Evolutionary conservation across 2,113 vertebrate species (phyloP).

Genomic region (Neoarius graeffei): DNA sequence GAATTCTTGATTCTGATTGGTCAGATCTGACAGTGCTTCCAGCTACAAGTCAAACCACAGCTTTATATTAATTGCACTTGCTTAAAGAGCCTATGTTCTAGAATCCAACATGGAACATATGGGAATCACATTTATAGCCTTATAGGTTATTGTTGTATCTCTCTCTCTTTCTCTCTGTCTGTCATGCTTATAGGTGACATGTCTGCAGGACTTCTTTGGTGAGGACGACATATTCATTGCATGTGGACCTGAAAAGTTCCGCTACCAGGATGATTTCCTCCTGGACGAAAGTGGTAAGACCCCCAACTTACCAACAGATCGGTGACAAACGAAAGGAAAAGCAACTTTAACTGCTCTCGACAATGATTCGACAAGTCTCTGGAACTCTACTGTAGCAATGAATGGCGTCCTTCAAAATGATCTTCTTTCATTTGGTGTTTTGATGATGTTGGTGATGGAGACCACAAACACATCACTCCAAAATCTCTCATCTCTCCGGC

Average conservation of each 20-base stretch:
- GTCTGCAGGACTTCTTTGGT: slow-evolving; percentile 97
- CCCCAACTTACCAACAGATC: not conserved
- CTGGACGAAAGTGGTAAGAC: slow-evolving; percentile 91
- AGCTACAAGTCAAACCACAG: not conserved
- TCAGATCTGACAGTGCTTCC: not conserved
- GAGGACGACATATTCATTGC: slow-evolving; percentile 99
- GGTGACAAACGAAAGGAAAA: not conserved
- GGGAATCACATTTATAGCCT: no score
- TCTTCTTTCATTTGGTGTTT: not conserved
- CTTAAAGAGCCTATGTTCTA: not conserved
- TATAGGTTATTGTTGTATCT: no score
- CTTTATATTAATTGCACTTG: not conserved
- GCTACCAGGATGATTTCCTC: slow-evolving; percentile 98
- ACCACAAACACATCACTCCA: not conserved
- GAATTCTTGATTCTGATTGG: not conserved
- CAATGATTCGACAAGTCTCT: not conserved
- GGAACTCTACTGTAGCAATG: not conserved
- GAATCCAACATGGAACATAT: not conserved
- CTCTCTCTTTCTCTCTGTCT: not conserved
- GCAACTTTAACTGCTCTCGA: not conserved
- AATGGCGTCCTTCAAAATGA: not conserved
- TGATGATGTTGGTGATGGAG: not conserved
- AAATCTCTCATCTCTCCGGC: no score
- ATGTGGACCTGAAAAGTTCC: slow-evolving; percentile 98
- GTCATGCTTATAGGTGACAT: slow-evolving; percentile 80